A percentile compares a stretch with the other conserved stretches of the same genome.
These are phyloP conservation scores for Steatocranus sp. DNA, from an alignment of 2,797 vertebrate species.

Conservation along the genomic window DNA sequence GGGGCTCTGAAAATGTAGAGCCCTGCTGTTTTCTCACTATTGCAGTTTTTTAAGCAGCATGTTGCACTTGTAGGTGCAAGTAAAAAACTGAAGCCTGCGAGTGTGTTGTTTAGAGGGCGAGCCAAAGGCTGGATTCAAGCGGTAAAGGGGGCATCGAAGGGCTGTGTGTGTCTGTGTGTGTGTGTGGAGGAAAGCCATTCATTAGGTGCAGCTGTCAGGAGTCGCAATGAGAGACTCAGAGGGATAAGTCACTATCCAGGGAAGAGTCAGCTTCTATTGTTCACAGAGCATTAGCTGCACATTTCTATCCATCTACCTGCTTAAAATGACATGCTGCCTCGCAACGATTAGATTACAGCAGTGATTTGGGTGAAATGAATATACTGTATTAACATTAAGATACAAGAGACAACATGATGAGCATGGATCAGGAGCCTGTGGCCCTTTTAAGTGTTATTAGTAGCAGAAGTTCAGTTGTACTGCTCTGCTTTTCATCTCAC, in stretches of 20 bases:
- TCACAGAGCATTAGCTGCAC: constrained; percentile 30
- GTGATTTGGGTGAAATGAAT: background rate
- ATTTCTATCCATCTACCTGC: background rate
- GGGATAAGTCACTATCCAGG: constrained; percentile 59
- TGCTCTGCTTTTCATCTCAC: background rate
- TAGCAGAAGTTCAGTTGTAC: background rate
- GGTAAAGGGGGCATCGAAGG: background rate
- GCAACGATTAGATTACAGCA: background rate
- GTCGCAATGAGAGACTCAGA: constrained; percentile 30
- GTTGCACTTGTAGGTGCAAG: constrained; percentile 5
- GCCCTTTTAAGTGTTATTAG: background rate
- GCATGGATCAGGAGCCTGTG: background rate
- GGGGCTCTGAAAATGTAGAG: constrained; percentile 45
- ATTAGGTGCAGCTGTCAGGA: constrained; percentile 56
- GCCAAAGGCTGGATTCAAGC: constrained; percentile 34
- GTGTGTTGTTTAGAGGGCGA: background rate
- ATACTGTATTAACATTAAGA: background rate
- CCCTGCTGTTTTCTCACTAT: constrained; percentile 47
- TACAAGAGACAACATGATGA: background rate
- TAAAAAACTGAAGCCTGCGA: constrained; percentile 30
- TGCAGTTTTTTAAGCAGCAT: constrained; percentile 30
- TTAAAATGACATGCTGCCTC: background rate
- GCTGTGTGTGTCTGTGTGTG: constrained; percentile 18
- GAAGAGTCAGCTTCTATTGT: constrained; percentile 29
- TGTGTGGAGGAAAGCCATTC: constrained; percentile 40